Evolutionary conservation across 2,113 vertebrate genomes (phyloP), one percentile per base, ranked within the genome.

Genomic region (Pao palembangensis): DNA sequence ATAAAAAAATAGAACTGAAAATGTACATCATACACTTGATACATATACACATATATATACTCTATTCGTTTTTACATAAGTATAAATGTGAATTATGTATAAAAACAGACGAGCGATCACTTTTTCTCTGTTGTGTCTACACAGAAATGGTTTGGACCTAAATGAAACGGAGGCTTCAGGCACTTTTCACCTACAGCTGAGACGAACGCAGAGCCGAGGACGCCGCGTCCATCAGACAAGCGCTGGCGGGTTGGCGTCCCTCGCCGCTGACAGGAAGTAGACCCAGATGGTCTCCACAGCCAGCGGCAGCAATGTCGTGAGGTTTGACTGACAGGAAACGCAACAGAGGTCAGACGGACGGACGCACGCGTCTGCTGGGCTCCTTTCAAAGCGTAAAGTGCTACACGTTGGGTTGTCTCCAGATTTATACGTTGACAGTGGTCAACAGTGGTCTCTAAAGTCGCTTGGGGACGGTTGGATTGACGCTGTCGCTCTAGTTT

Each of bases 11-110:
- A 82, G 61, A 85, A 83, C 82, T 78, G 68, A 93, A 94, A 94
- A 94, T 95, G 92, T 95, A 95, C 92, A 94, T 93, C 91, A n/a
- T 93, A 94, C 91, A 93, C 89, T 88, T 92, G 87, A 81, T 92
- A 92, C 59, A 73, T 58, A 56, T 52, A 70, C 21, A 57, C 28
- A 68, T 28, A 57, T 46, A 68, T 28, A 54, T 34, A 55, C 19
- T 47, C 46, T 53, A 41, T 59, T 21, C 92, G 69, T 59, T 73
- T 76, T 74, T 80, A 94, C 90, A 89, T 89, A 88, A 88, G 93
- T 94, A 94, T 93, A 94, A 94, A 95, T 93, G 91, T 89, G 90
- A 92, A 92, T 94, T 75, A 76, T 85, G 74, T 79, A 20, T 50
- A 50, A 73, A 76, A 82, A 70, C 71, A 80, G 61, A 78, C 47